Percentiles rank a stretch among this genome's conserved stretches.
Evolutionary conservation across 2,113 vertebrate genomes (phyloP).

Genomic region (Synchiropus splendidus): DNA sequence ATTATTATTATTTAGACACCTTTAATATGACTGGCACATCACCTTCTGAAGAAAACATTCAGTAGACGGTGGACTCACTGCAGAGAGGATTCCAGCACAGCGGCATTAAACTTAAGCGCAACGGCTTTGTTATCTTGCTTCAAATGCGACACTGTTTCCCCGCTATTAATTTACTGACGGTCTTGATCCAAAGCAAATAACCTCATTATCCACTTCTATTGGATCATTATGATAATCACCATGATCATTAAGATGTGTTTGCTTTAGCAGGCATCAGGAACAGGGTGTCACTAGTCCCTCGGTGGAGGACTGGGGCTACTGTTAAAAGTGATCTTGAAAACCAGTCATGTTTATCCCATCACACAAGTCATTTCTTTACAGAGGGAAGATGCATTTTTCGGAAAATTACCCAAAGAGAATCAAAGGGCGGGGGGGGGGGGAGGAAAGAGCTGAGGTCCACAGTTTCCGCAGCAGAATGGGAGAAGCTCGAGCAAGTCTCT

Average conservation of each 20-base stretch:
- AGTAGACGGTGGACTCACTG: too few relatives aligned
- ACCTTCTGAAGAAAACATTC: too few relatives aligned
- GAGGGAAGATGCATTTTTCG: conserved; percentile 26
- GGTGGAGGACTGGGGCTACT: conserved; percentile 8
- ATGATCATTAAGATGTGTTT: conserved; percentile 58
- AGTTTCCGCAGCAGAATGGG: conserved; percentile 49
- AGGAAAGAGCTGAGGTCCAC: conserved; percentile 44
- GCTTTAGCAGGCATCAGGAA: conserved; percentile 50
- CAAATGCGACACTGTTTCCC: conserved; percentile 20
- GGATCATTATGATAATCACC: conserved; percentile 67
- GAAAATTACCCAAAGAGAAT: conserved; percentile 30
- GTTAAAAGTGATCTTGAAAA: conserved; percentile 12
- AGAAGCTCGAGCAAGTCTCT: conserved; percentile 35
- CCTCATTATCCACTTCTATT: conserved; percentile 60
- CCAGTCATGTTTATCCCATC: conserved; percentile 26
- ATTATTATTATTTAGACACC: too few relatives aligned
- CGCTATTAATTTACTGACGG: conserved; percentile 44
- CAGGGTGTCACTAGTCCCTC: conserved; percentile 27
- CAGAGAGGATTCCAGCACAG: too few relatives aligned
- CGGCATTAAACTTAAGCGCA: too few relatives aligned
- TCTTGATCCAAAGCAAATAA: conserved; percentile 62
- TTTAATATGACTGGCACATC: too few relatives aligned
- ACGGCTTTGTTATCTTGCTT: conserved; percentile 23
- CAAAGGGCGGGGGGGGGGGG: conserved; percentile 21
- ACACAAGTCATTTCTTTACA: conserved; percentile 9